Percentiles rank a stretch among this genome's conserved stretches.
Conservation (phyloP, 1,140 invertebrate species). For the Hydropsyche tenuis region DNA sequence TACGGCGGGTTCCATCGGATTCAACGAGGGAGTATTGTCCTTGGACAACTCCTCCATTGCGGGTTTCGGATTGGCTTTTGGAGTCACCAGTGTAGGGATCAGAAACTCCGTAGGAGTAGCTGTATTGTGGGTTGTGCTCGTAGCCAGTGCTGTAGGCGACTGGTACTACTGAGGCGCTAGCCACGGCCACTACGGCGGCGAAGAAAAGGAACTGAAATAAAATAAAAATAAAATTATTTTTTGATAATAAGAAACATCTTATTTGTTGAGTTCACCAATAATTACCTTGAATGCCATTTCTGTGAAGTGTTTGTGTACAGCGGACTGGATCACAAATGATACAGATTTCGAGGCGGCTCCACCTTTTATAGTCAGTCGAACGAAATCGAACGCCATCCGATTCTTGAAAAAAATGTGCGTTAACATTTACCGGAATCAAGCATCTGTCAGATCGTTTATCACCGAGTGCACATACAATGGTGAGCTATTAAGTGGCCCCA, state of each 20-base stretch:
- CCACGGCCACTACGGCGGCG: constrained; percentile 51
- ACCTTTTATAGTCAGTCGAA: constrained; percentile 26
- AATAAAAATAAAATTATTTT: not conserved
- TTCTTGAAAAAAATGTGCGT: constrained; percentile 13
- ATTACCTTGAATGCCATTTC: too few species aligned
- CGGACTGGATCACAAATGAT: constrained; percentile 33
- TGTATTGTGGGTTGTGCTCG: constrained; percentile 63
- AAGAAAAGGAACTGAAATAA: constrained; percentile 53
- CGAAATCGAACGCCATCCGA: constrained; percentile 3
- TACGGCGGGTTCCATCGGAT: constrained; percentile 65
- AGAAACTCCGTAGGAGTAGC: constrained; percentile 67
- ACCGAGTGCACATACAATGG: constrained; percentile 14
- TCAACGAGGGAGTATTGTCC: constrained; percentile 67
- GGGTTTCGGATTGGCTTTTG: constrained; percentile 68
- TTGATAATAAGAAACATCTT: too few species aligned
- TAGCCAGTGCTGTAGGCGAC: constrained; percentile 50
- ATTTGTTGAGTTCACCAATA: too few species aligned
- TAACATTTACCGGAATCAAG: constrained; percentile 16
- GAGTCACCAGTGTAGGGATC: constrained; percentile 68
- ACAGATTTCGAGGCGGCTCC: not conserved
- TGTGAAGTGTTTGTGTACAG: constrained; percentile 27
- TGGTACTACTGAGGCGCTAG: constrained; percentile 47
- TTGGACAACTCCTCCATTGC: constrained; percentile 67
- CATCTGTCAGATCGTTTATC: constrained; percentile 9
- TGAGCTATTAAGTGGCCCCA: too few species aligned